Base-by-base conservation (phyloP, 2,113 vertebrate species). In the Oplegnathus fasciatus region DNA sequence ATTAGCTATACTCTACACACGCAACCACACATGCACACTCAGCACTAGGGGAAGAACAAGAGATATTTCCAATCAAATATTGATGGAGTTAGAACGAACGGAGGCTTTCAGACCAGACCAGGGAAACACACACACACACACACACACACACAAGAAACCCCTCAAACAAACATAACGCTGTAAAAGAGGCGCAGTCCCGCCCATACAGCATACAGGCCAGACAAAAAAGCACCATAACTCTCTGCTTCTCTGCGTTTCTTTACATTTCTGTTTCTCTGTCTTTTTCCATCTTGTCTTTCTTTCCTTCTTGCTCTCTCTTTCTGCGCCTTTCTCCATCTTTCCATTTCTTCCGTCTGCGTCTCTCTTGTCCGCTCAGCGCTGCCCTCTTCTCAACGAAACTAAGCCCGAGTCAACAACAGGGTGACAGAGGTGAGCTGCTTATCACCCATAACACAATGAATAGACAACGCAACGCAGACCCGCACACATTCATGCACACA, bases 371-470 rank as follows among this genome's bases (percentile, higher is more conserved):
- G 15, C 60, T 78, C 50, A 68, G 20, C 10, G 1, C 11, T 22
- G 0, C 64, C 61, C 48, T 50, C 64, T 61, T 44, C 83, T 67
- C 82, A 6, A 17, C 4, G 37, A 9, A 37, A 61, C 52, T 55
- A 13, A 75, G 44, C 73, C 34, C 3, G 5, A 72, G 65, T 84
- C 77, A 88, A 90, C 81, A 85, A 71, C 75, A 46, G 67, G 37
- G 61, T 64, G 55, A 42, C 60, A 58, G 70, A 80, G 83, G 86
- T 82, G 80, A 87, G 87, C 87, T 10, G 75, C 91, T 90, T 79
- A 82, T 90, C 61, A 80, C 65, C 69, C 62, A 15, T 50, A 48
- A 55, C 80, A 89, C 84, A 92, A 90, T 85, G 81, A 90, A 80
- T 2, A 80, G 80, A 86, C 78, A 54, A 78, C 22, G 4, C 62